phyloP scores from a whole-genome alignment of 2,888 invertebrate species.

The Drosophila atripex region DNA sequence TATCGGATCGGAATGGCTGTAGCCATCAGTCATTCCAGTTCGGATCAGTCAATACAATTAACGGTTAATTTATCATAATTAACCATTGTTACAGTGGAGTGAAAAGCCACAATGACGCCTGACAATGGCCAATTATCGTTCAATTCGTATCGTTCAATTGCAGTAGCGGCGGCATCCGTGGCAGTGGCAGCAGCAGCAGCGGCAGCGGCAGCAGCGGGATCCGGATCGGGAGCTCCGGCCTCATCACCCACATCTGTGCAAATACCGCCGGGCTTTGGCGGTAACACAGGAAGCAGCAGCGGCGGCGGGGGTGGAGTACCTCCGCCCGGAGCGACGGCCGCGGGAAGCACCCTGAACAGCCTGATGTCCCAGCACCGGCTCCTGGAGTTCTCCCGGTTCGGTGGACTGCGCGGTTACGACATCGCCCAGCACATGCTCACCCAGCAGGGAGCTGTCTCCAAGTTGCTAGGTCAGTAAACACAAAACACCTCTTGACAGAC shows the following conservation, averaged over 20 bases:
- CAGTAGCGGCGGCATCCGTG: conserved; percentile 62
- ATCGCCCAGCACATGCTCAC: conserved; percentile 83
- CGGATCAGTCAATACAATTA: conserved; percentile 76
- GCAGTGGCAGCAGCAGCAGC: conserved; percentile 69
- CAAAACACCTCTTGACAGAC: neutral
- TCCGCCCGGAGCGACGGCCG: conserved; percentile 68
- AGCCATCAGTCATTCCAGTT: conserved; percentile 51
- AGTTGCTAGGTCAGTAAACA: conserved; percentile 81
- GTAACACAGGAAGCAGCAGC: conserved; percentile 26
- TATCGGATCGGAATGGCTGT: conserved; percentile 12
- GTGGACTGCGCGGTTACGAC: conserved; percentile 82
- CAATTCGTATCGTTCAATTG: conserved; percentile 79
- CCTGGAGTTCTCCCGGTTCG: conserved; percentile 82
- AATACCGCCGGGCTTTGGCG: conserved; percentile 79
- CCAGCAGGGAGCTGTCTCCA: conserved; percentile 83
- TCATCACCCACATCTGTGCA: conserved; percentile 82
- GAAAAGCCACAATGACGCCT: conserved; percentile 50
- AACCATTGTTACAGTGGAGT: conserved; percentile 71
- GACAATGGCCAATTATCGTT: conserved; percentile 79
- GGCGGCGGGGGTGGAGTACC: conserved; percentile 52
- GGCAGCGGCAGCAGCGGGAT: conserved; percentile 51
- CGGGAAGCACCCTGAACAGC: conserved; percentile 87
- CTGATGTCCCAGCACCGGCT: conserved; percentile 86
- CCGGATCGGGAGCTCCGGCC: conserved; percentile 44
- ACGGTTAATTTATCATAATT: conserved; percentile 78